Evolutionary conservation across 2,888 invertebrate species (phyloP), one percentile per base, ranked within the genome.

Genomic region (Oscheius onirici): DNA sequence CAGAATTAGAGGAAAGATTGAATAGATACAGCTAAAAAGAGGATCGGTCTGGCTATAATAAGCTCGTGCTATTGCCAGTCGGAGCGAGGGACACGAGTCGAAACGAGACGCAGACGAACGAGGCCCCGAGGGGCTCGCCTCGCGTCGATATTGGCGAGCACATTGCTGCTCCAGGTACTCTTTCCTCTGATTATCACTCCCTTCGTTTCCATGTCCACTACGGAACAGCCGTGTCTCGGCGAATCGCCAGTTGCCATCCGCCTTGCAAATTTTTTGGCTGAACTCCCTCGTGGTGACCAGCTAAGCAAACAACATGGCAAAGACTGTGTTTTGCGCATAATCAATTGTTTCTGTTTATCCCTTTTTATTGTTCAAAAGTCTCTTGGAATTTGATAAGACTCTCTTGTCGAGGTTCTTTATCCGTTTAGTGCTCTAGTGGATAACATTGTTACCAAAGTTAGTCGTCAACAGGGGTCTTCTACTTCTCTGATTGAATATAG

Each of bases 51-150:
- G 34, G 46, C 63, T 63, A 63, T 63, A 63, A 63, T 46, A 63
- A 63, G 63, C 63, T 63, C 63, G 63, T n/a, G 63, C 49, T 63
- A 49, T 63, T 63, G 63, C 63, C 63, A 43, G 52, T 52, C 58
- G 63, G 63, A 46, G 46, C 20, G 49, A 46, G 17, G 20, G 28
- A 17, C 17, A 58, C 40, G 46, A 34, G 60, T 49, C 49, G 49
- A 22, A 49, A n/a, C n/a, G 49, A 49, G 49, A 49, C 60, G 49
- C 63, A 63, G 49, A 28, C 49, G 49, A 10, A 49, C 17, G 46
- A 63, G 63, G 63, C 61, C 46, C 63, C 63, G 24, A 49, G 49
- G 41, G 63, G 63, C 34, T 34, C 8, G 34, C 34, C 34, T 34
- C 34, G 63, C 63, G 46, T 63, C 63, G 63, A 63, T 63, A 26